A percentile compares a stretch with the other conserved stretches of the same genome.
phyloP scores from a whole-genome alignment of 2,113 vertebrate species.

The Pyxicephalus adspersus region DNA sequence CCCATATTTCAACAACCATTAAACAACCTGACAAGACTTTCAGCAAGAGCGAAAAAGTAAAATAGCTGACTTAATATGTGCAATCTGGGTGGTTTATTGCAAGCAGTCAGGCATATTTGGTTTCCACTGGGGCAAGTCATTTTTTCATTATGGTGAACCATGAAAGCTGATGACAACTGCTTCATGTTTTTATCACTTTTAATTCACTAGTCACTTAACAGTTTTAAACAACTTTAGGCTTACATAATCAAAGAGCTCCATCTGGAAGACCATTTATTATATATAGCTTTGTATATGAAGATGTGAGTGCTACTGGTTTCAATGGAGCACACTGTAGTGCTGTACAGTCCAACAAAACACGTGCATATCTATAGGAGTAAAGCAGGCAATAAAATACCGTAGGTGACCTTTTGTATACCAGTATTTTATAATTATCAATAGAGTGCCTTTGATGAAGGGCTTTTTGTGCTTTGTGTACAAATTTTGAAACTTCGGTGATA shows the following conservation, averaged over 20 bases:
- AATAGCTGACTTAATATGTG: slow-evolving; percentile 16
- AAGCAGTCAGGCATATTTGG: slow-evolving; percentile 19
- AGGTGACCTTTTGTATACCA: too few species aligned
- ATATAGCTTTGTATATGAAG: neutral
- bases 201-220: slow-evolving; percentile 26
- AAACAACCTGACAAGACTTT: slow-evolving; percentile 30
- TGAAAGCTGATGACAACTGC: slow-evolving; percentile 16
- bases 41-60: slow-evolving; percentile 25
- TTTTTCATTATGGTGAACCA: slow-evolving; percentile 3
- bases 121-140: neutral
- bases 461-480: too few species aligned
- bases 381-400: too few species aligned
- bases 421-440: too few species aligned
- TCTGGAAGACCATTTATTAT: too few species aligned
- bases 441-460: too few species aligned
- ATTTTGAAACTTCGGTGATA: too few species aligned
- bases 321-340: too few species aligned
- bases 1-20: slow-evolving; percentile 50
- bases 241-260: too few species aligned
- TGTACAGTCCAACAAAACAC: too few species aligned
- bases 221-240: neutral
- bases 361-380: too few species aligned
- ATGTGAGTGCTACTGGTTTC: neutral
- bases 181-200: neutral
- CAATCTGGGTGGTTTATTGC: slow-evolving; percentile 14